These are phyloP conservation scores for Gambusia yucatana DNA, from an alignment of 2,797 vertebrate species.

Conservation along the genomic window DNA sequence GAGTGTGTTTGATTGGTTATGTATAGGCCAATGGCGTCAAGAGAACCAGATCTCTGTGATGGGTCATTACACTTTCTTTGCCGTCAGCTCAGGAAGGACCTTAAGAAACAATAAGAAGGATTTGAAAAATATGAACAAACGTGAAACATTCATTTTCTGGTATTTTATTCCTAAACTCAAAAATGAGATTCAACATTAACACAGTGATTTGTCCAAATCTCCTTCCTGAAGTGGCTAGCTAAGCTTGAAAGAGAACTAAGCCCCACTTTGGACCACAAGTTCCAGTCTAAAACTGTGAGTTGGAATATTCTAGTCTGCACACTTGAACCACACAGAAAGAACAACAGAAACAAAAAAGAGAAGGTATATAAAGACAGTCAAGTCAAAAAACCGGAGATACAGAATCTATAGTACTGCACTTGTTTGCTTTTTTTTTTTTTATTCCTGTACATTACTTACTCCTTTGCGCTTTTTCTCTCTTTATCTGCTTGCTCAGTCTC, in stretches of 20 bases:
- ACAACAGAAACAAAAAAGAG: slow-evolving; percentile 86
- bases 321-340: slow-evolving; percentile 95
- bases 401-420: slow-evolving; percentile 97
- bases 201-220: slow-evolving; percentile 35
- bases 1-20: slow-evolving; percentile 93
- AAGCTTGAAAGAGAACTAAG: slow-evolving; percentile 57
- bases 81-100: slow-evolving; percentile 73
- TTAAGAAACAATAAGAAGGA: slow-evolving; percentile 30
- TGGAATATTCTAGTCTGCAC: slow-evolving; percentile 86
- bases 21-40: slow-evolving; percentile 87
- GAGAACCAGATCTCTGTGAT: slow-evolving; percentile 79
- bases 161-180: slow-evolving; percentile 50
- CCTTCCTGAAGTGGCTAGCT: slow-evolving; percentile 73
- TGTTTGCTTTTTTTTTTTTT: slow-evolving; percentile 31
- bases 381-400: slow-evolving; percentile 96
- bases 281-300: slow-evolving; percentile 78
- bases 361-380: slow-evolving; percentile 95
- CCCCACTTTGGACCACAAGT: slow-evolving; percentile 41
- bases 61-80: slow-evolving; percentile 89
- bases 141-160: slow-evolving; percentile 63
- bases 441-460: slow-evolving; percentile 71
- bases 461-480: not conserved
- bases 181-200: slow-evolving; percentile 21
- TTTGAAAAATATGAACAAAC: slow-evolving; percentile 40
- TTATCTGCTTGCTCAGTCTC: slow-evolving; percentile 12